These are phyloP conservation scores for Chrysolina haemoptera DNA, from an alignment of 2,888 invertebrate species.

Conservation along the genomic window DNA sequence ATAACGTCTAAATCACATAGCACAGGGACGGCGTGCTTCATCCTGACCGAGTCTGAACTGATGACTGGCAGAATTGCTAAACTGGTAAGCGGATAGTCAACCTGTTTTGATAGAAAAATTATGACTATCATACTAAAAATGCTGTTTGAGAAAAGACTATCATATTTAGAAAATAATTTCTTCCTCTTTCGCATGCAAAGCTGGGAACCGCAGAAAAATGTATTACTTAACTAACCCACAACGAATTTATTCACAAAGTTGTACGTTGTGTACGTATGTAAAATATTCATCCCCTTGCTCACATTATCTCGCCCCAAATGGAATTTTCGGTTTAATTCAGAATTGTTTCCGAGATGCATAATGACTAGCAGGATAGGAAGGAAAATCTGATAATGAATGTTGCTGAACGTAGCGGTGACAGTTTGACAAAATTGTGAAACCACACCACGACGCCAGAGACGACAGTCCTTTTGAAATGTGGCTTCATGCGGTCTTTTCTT, in stretches of 20 bases:
- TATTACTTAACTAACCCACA: background rate
- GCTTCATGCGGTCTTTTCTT: conserved; percentile 9
- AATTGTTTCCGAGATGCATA: conserved; percentile 30
- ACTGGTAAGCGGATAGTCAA: no score
- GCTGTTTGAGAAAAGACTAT: no score
- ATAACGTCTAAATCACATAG: no score
- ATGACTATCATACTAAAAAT: no score
- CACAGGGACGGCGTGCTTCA: no score
- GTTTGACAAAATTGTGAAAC: conserved; percentile 31
- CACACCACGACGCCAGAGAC: conserved; percentile 17
- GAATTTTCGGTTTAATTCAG: conserved; percentile 28
- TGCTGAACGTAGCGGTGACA: conserved; percentile 30
- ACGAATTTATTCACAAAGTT: conserved; percentile 11
- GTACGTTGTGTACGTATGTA: conserved; percentile 9
- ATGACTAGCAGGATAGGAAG: conserved; percentile 31
- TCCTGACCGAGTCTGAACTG: no score
- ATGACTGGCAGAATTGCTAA: no score
- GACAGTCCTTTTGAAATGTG: conserved; percentile 13
- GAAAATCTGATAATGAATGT: conserved; percentile 34
- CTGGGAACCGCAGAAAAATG: background rate
- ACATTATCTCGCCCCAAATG: conserved; percentile 19
- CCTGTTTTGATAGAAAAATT: no score
- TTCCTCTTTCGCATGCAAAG: background rate
- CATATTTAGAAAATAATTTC: background rate
- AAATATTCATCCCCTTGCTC: conserved; percentile 13